Base-by-base conservation (phyloP, 2,888 invertebrate species). In the Microchrysa polita region DNA sequence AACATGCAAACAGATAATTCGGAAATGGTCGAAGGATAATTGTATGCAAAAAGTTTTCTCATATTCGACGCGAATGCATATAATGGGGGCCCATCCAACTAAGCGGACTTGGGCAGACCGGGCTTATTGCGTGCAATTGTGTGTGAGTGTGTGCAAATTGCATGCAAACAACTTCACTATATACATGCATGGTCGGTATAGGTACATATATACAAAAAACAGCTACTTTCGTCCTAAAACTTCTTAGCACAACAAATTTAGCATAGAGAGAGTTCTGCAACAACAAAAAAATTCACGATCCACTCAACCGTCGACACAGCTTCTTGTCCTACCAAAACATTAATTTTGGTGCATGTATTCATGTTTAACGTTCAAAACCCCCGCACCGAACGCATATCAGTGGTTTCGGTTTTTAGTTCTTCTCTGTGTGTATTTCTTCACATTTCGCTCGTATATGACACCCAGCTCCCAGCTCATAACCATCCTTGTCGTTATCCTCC, bases 1-100 rank as follows among this genome's bases (percentile, higher is more conserved):
- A 40, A 14, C 61, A 40, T 40, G 18, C 40, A 27, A 61, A 42
- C 40, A 34, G n/a, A 44, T 65, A 65, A 48, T 48, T 48, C 16
- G 42, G 27, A 65, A 44, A 18, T 34, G 27, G 20, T 22, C 23
- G 20, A 48, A 65, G 65, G 65, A 65, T 65, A 65, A 65, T 65
- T 7, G 7, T 48, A 65, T 65, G 65, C 65, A 44, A 48, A 65
- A 65, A 65, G 48, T 65, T 65, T 48, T 48, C 65, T 65, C 65
- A 65, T 65, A 65, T 65, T 48, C 65, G 14, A 65, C 18, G n/a
- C n/a, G 23, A 65, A 65, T 23, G 22, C 44, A 65, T n/a, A n/a
- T 48, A 48, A 65, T 16, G 23, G 16, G 14, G 16, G 14, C n/a
- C n/a, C n/a, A n/a, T n/a, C 48, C n/a, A n/a, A 42, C 42, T 42